Base-by-base conservation (phyloP, 2,797 vertebrate genomes). In the Acanthis flammea region DNA sequence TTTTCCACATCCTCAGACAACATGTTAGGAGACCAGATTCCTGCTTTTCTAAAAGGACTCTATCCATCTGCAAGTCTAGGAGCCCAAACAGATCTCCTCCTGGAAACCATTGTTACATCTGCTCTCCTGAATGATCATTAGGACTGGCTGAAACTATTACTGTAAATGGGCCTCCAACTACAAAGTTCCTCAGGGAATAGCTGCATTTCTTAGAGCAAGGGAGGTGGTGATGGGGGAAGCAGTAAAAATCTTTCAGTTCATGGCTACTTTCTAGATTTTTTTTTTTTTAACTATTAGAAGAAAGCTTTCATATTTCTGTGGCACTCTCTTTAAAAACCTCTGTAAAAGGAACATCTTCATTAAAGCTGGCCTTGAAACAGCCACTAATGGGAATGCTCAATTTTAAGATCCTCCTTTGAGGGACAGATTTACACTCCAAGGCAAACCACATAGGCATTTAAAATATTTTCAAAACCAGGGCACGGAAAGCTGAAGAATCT, bases 401-500 rank as follows among this genome's bases (percentile, higher is more conserved):
- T 85, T 86, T 95, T 89, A 89, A 92, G 83, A 96, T 83, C 35
- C 63, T 87, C 95, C 90, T 95, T 73, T 93, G 74, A 80, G 92
- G 81, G 73, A 88, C 73, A 88, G 94, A 95, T 86, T 94, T 94
- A 81, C 33, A 83, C 88, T 91, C 90, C 47, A 58, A 96, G 87
- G 90, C 67, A 95, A 96, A 95, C 83, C 68, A 83, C 92, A 83
- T 0, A 85, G 71, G 68, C 88, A 94, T 95, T 93, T 95, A 89
- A 89, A 96, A 94, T 76, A 89, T 82, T 87, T 91, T 95, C 65
- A 93, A 93, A 97, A 95, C 61, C 86, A 95, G 88, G 91, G 41
- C 88, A 96, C 6, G 0, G 80, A 89, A 92, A 86, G 41, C 77
- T 79, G 77, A 84, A 63, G 76, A 90, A 86, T 87, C 92, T 86